Evolutionary conservation across 2,797 vertebrate species (phyloP).

Genomic region (Podarcis siculus): DNA sequence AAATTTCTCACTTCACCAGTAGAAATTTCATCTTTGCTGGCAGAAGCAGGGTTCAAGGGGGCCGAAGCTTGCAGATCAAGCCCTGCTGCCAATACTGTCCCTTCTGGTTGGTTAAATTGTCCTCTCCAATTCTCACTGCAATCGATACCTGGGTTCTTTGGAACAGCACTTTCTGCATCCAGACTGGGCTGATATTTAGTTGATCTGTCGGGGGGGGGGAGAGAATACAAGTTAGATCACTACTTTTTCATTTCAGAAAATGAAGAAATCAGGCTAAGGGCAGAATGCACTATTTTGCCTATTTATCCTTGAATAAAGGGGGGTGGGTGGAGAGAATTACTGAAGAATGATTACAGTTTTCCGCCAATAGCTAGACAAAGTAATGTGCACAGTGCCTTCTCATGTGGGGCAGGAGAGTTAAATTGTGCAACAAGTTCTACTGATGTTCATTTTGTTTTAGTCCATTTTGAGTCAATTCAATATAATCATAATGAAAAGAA

Average conservation of each 20-base stretch:
- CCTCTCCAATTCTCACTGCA: constrained; percentile 37
- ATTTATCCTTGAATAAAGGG: background rate
- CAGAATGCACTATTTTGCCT: rapidly evolving
- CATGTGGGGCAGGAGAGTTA: background rate
- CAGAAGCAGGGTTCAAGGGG: background rate
- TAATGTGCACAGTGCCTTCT: background rate
- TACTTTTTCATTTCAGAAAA: background rate
- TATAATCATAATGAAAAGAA: background rate
- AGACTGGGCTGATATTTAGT: constrained; percentile 83
- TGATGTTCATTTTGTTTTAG: background rate
- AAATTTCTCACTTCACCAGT: constrained; percentile 24
- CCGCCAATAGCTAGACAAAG: background rate
- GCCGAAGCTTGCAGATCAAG: constrained; percentile 4
- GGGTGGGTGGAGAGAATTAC: background rate
- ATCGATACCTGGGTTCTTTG: constrained; percentile 6
- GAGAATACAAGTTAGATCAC: background rate
- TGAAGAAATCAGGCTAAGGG: background rate
- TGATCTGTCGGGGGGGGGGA: constrained; percentile 74
- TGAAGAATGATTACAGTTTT: background rate
- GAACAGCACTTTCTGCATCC: constrained; percentile 64
- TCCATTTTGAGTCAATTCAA: background rate
- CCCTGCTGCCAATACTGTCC: constrained; percentile 42
- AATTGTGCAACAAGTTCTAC: background rate
- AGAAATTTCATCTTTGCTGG: constrained; percentile 22
- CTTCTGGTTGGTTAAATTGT: constrained; percentile 40